phyloP scores from a whole-genome alignment of 2,113 vertebrate species.

The Psilopogon haemacephalus region DNA sequence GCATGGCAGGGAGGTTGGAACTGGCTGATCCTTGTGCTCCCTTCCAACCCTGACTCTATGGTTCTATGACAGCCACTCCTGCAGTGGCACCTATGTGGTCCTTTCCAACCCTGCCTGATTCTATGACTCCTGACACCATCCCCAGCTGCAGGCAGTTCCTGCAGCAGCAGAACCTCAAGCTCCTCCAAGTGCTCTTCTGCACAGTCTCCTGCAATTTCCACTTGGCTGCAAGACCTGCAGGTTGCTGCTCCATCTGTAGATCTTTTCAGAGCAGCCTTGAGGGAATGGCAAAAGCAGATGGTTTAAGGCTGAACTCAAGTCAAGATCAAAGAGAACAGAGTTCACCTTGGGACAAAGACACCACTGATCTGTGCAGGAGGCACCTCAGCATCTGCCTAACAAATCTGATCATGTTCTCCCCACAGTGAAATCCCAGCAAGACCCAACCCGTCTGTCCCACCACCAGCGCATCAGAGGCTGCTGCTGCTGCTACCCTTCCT shows the following conservation, averaged over 20 bases:
- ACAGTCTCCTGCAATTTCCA: rapidly evolving
- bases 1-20: no score
- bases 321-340: slow-evolving; percentile 11
- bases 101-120: no score
- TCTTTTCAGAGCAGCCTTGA: not conserved
- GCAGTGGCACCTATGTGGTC: no score
- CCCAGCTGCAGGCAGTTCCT: no score
- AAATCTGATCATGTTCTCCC: not conserved
- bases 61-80: no score
- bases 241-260: not conserved
- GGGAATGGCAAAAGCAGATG: slow-evolving; percentile 12
- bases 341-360: slow-evolving; percentile 23
- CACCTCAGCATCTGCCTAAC: slow-evolving; percentile 27
- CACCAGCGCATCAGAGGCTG: not conserved
- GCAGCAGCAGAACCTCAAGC: not conserved
- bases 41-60: no score
- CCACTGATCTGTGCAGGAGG: not conserved
- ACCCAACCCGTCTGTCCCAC: not conserved
- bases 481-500: not conserved
- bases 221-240: not conserved
- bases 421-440: not conserved
- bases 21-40: no score
- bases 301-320: not conserved
- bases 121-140: no score
- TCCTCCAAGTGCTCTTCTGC: not conserved